phyloP scores from a whole-genome alignment of 1,140 invertebrate genomes.

The Schlechtendalia chinensis region DNA sequence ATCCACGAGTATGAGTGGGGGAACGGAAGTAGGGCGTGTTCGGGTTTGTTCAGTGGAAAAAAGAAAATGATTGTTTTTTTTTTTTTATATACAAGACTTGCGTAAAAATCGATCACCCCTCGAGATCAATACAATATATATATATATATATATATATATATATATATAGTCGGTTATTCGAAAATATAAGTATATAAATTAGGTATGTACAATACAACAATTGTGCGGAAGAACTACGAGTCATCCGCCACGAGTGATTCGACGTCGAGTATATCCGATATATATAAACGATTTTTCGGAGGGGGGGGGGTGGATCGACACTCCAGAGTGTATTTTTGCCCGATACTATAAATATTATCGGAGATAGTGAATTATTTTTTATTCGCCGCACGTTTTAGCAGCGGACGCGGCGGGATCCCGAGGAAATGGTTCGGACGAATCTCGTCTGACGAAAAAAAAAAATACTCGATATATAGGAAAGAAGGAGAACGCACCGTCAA shows the following conservation, averaged over 20 bases:
- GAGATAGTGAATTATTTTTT: neutral
- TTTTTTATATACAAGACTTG: too few relatives aligned
- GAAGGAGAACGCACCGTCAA: neutral
- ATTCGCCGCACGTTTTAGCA: neutral
- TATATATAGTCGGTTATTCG: too few relatives aligned
- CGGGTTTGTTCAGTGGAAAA: neutral
- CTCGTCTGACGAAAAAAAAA: neutral
- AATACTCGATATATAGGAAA: neutral
- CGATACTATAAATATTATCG: neutral
- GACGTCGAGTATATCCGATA: too few relatives aligned
- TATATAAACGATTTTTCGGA: too few relatives aligned
- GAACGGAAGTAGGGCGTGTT: neutral
- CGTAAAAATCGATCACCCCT: too few relatives aligned
- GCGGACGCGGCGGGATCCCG: too few relatives aligned
- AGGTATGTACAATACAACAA: neutral
- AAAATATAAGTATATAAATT: too few relatives aligned
- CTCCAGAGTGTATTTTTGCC: constrained; percentile 9
- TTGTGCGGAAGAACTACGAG: too few relatives aligned
- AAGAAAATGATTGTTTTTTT: neutral
- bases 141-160: neutral
- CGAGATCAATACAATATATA: neutral
- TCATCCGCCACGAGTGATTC: too few relatives aligned
- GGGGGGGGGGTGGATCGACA: neutral
- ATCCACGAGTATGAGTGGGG: too few relatives aligned
- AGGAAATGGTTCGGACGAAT: constrained; percentile 11